Evolutionary conservation across 1,140 invertebrate species (phyloP).

Genomic region (Globodera rostochiensis): DNA sequence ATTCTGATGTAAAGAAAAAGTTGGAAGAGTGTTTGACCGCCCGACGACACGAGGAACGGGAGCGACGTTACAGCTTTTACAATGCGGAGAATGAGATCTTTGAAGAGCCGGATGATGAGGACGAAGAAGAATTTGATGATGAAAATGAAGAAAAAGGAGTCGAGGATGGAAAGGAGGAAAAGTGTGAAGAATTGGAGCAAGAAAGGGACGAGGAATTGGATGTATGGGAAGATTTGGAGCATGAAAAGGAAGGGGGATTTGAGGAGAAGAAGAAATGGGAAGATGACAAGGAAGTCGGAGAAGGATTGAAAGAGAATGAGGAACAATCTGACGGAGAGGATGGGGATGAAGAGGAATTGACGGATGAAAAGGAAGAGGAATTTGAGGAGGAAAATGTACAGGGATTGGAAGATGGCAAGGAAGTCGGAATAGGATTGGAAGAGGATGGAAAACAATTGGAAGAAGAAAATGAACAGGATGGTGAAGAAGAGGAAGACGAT

Average conservation of each 20-base stretch:
- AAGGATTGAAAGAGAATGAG: not conserved
- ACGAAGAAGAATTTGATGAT: not conserved
- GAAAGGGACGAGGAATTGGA: not conserved
- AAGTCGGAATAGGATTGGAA: not conserved
- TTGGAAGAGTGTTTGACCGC: slow-evolving; percentile 9
- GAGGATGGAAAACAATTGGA: not conserved
- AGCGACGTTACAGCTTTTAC: slow-evolving; percentile 11
- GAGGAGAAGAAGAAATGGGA: not conserved
- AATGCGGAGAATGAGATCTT: slow-evolving; percentile 27
- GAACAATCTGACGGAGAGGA: not conserved
- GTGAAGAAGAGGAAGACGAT: slow-evolving; percentile 18
- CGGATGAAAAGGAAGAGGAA: slow-evolving; percentile 16
- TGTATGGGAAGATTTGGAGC: not conserved
- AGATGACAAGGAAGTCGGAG: not conserved
- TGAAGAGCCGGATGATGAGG: not conserved
- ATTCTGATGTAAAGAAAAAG: slow-evolving; percentile 6
- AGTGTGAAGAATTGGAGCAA: not conserved
- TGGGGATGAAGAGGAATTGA: not conserved
- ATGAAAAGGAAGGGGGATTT: not conserved
- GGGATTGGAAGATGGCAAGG: not conserved
- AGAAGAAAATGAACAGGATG: not conserved
- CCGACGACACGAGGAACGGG: slow-evolving; percentile 19
- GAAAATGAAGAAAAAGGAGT: slow-evolving; percentile 9
- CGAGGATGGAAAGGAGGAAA: not conserved
- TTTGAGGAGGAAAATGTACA: not conserved